These are phyloP conservation scores for Caenorhabditis becei DNA, from an alignment of 2,888 invertebrate species.

Conservation along the genomic window DNA sequence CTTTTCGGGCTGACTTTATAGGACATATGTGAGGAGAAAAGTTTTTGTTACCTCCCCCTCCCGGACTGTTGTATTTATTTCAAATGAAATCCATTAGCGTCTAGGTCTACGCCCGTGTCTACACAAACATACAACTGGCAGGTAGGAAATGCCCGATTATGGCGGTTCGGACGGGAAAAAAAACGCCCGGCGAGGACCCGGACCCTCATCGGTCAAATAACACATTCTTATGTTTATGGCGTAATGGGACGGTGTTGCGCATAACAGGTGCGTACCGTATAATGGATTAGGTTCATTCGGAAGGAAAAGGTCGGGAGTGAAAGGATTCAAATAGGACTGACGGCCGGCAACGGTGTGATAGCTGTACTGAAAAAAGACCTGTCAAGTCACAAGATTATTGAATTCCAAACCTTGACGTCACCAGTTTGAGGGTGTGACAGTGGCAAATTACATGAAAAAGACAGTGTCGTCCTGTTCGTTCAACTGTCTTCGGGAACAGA, in stretches of 20 bases:
- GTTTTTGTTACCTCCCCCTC: too few relatives aligned
- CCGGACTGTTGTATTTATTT: not conserved
- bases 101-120: conserved; percentile 20
- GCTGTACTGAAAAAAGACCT: too few relatives aligned
- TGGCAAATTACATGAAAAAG: not conserved
- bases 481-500: conserved; percentile 9
- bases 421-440: not conserved
- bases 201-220: conserved; percentile 15
- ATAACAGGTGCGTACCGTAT: conserved; percentile 50
- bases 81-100: conserved; percentile 6
- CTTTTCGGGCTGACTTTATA: not conserved
- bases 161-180: not conserved
- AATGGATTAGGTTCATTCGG: conserved; percentile 47
- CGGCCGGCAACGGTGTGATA: not conserved
- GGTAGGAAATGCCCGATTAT: conserved; percentile 1
- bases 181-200: not conserved
- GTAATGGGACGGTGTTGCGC: conserved; percentile 47
- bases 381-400: too few relatives aligned
- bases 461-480: not conserved
- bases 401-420: not conserved
- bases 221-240: conserved; percentile 46
- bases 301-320: conserved; percentile 3
- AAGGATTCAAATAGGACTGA: conserved; percentile 28
- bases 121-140: not conserved
- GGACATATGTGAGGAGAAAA: conserved; percentile 6